Conservation (phyloP, 1,140 invertebrate species). For the Drosophila cardini region DNA sequence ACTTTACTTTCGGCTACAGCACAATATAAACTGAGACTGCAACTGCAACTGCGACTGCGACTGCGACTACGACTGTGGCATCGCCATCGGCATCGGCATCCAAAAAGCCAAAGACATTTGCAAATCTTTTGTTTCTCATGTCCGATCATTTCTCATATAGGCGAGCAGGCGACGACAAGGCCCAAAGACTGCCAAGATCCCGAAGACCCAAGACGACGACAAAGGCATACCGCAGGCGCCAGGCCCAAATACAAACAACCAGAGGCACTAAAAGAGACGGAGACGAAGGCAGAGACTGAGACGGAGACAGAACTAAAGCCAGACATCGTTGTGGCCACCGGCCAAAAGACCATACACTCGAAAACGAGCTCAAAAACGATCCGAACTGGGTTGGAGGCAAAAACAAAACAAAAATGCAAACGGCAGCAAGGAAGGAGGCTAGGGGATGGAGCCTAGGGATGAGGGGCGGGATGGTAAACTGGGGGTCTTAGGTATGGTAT, state of each 20-base stretch:
- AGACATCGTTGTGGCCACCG: conserved; percentile 49
- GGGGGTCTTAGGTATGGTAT: conserved; percentile 17
- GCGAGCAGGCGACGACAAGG: conserved; percentile 67
- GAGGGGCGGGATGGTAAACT: too few relatives aligned
- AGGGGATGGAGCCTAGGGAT: not conserved
- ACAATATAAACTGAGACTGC: conserved; percentile 18
- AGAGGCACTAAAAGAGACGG: conserved; percentile 49
- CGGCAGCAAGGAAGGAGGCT: too few relatives aligned
- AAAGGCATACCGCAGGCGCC: conserved; percentile 84
- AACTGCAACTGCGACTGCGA: not conserved
- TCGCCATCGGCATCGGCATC: conserved; percentile 57
- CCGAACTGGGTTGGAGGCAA: not conserved
- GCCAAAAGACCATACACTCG: conserved; percentile 37
- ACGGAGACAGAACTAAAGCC: too few relatives aligned
- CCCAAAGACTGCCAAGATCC: conserved; percentile 22
- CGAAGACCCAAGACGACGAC: conserved; percentile 61
- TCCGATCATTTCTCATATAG: conserved; percentile 84
- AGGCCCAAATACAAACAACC: conserved; percentile 65
- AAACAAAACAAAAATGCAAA: not conserved
- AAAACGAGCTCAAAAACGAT: conserved; percentile 31
- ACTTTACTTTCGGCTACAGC: conserved; percentile 34
- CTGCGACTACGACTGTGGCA: conserved; percentile 10
- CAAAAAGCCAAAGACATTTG: conserved; percentile 82
- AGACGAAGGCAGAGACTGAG: not conserved
- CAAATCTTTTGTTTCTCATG: conserved; percentile 84